Base-by-base conservation (phyloP, 2,888 invertebrate species). In the Limnephilus rhombicus region DNA sequence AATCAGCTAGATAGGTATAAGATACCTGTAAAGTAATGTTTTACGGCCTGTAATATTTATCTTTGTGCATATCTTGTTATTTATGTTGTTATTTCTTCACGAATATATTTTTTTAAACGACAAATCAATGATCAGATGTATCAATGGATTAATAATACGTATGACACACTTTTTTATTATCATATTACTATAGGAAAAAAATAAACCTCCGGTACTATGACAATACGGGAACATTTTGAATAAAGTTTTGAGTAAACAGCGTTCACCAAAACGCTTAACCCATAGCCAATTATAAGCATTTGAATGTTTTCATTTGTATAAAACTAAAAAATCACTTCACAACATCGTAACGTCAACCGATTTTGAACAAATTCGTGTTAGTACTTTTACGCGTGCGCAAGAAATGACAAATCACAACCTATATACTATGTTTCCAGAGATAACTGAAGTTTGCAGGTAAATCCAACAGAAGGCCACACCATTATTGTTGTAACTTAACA, bases 321-420 rank as follows among this genome's bases (percentile, higher is more conserved):
- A 88, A 49, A 41, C 41, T 85, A 49, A 88, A 88, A 31, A 88
- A 34, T 88, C 68, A 88, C 68, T 88, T 49, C 88, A 68, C 49
- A 86, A 68, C 68, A 68, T 45, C 45, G 31, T 34, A 88, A 88
- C 68, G 68, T 88, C 68, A 88, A 88, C 15, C 24, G 24, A 41
- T 34, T 68, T 88, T 53, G 34, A 89, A 81, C 80, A 13, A 18
- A 87, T 31, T 31, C 15, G 53, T n/a, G 53, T 31, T 68, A 9
- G 68, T 24, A 68, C 68, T 53, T 45, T 49, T n/a, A 90, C 92
- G 92, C 92, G 85, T 92, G 92, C 92, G 92, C 92, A 34, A 53
- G 31, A 18, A 29, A 85, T 45, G 85, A 85, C 87, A 87, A 53
- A 87, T 87, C 87, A 87, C 49, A 87, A 87, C 87, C 87, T 87